Percentiles rank a stretch among this genome's conserved stretches.
Conservation (phyloP, 2,888 invertebrate species). For the Tipula helvola region DNA sequence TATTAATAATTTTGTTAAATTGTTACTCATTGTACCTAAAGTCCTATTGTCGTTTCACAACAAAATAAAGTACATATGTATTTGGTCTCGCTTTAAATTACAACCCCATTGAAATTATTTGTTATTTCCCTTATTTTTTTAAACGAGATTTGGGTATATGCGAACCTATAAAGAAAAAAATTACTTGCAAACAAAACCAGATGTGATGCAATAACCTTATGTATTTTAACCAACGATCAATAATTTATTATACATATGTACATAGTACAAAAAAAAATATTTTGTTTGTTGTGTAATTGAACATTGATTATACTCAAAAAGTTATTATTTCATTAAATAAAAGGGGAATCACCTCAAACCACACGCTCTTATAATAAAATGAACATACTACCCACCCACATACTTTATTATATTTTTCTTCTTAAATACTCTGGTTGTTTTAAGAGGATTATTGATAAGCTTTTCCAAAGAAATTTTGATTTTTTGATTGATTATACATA, state of each 20-base stretch:
- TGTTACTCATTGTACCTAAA: too few species aligned
- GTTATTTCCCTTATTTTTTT: too few species aligned
- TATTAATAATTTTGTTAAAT: too few species aligned
- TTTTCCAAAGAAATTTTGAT: not conserved
- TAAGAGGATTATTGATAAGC: not conserved
- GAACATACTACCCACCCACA: not conserved
- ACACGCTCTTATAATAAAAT: not conserved
- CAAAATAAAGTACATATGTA: too few species aligned
- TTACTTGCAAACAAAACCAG: not conserved
- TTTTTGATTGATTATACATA: not conserved
- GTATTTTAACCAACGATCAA: not conserved
- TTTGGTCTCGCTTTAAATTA: too few species aligned
- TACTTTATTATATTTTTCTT: not conserved
- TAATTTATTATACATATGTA: not conserved
- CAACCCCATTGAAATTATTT: too few species aligned
- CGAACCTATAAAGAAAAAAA: too few species aligned
- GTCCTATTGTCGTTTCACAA: too few species aligned
- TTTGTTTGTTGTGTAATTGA: not conserved
- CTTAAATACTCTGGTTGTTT: not conserved
- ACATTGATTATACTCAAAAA: not conserved
- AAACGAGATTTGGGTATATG: too few species aligned
- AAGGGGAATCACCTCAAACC: not conserved
- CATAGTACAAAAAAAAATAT: not conserved
- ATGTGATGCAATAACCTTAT: not conserved
- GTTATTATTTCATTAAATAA: not conserved